Percentiles rank a stretch among this genome's conserved stretches.
These are phyloP conservation scores for Prunella fulvescens DNA, from an alignment of 2,113 vertebrate genomes.

Conservation along the genomic window DNA sequence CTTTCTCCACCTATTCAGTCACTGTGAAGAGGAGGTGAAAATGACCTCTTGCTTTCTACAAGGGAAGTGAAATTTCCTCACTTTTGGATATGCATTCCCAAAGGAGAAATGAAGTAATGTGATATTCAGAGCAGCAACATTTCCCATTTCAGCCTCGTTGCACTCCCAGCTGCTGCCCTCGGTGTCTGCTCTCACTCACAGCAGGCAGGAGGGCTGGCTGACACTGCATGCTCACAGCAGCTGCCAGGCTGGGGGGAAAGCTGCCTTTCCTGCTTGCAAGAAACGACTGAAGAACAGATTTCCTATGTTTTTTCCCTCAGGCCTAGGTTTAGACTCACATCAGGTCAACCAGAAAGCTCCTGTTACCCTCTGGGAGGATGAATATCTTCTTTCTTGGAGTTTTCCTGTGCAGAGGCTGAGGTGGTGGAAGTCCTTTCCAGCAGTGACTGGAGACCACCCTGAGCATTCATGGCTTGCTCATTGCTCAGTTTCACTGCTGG, in stretches of 20 bases:
- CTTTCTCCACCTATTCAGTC: not conserved
- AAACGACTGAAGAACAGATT: not conserved
- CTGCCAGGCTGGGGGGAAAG: not conserved
- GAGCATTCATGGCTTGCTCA: not conserved
- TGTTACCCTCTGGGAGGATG: not conserved
- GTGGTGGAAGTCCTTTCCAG: not conserved
- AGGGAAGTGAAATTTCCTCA: not conserved
- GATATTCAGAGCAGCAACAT: not conserved
- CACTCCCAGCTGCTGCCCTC: not conserved
- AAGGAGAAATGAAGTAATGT: not conserved
- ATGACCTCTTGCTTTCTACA: not conserved
- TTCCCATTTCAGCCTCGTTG: not conserved
- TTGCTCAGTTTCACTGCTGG: not conserved
- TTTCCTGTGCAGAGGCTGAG: not conserved
- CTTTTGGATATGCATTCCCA: not conserved
- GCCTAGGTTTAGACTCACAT: not conserved
- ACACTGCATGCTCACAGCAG: not conserved
- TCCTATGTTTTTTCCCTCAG: not conserved
- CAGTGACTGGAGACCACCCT: not conserved
- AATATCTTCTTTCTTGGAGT: not conserved
- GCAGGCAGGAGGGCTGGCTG: not conserved
- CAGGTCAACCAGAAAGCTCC: not conserved
- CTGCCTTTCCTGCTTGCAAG: not conserved
- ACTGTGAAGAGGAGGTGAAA: not conserved
- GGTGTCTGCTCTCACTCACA: not conserved